Evolutionary conservation across 2,113 vertebrate genomes (phyloP).

Genomic region (Catagonus wagneri): DNA sequence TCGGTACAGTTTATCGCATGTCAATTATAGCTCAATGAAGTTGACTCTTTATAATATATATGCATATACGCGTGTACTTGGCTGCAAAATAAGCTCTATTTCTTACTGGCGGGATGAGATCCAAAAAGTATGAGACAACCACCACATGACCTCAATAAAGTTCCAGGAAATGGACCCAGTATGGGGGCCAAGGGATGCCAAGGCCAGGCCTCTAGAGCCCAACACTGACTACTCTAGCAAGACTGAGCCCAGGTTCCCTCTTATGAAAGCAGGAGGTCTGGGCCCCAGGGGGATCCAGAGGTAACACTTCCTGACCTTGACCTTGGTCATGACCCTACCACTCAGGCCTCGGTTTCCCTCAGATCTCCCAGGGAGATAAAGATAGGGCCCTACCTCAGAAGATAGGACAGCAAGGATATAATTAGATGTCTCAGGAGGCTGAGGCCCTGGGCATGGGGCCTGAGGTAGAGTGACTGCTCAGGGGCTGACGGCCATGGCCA

Average conservation of each 20-base stretch:
- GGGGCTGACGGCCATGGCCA: neutral
- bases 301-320: slow-evolving; percentile 71
- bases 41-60: neutral
- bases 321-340: slow-evolving; percentile 62
- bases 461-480: neutral
- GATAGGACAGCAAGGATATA: slow-evolving; percentile 67
- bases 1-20: neutral
- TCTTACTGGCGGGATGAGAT: neutral
- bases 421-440: slow-evolving; percentile 73
- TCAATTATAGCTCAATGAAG: neutral
- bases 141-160: neutral
- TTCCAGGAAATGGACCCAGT: neutral
- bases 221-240: neutral
- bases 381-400: slow-evolving; percentile 80
- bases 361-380: slow-evolving; percentile 73
- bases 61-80: neutral
- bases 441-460: neutral
- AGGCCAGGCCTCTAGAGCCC: neutral
- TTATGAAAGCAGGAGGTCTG: slow-evolving; percentile 13
- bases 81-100: neutral
- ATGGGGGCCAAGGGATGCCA: neutral
- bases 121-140: neutral
- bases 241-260: neutral
- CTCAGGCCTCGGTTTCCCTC: slow-evolving; percentile 66
- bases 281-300: slow-evolving; percentile 1